Conservation (phyloP, 2,888 invertebrate species). For the Xestia xanthographa region DNA sequence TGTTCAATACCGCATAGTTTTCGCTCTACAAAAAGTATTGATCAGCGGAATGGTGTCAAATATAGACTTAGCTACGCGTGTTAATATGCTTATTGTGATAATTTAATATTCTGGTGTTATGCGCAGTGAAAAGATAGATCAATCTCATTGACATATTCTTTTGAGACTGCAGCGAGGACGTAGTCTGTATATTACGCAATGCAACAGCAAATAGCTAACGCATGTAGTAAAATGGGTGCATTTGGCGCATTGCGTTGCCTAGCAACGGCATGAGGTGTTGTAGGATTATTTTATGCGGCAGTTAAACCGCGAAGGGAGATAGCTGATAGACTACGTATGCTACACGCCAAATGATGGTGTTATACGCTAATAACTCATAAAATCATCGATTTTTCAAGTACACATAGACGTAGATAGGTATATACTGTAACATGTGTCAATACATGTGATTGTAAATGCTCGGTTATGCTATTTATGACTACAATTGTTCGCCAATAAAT, state of each 20-base stretch:
- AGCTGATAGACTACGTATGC: constrained; percentile 16
- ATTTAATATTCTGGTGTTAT: constrained; percentile 23
- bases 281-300: constrained; percentile 50
- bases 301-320: constrained; percentile 33
- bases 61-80: constrained; percentile 46
- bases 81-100: constrained; percentile 31
- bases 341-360: constrained; percentile 1
- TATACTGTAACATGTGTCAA: constrained; percentile 28
- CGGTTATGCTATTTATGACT: constrained; percentile 46
- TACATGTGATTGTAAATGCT: constrained; percentile 46
- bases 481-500: constrained; percentile 48
- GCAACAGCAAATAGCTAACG: constrained; percentile 65
- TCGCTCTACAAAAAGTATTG: constrained; percentile 74
- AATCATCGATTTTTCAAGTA: constrained; percentile 32
- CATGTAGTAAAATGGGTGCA: constrained; percentile 76
- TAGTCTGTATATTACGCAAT: constrained; percentile 65
- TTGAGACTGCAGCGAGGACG: constrained; percentile 25
- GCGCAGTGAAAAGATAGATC: constrained; percentile 26
- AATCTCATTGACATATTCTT: constrained; percentile 25
- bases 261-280: constrained; percentile 76
- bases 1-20: constrained; percentile 42
- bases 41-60: constrained; percentile 73
- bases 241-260: constrained; percentile 85
- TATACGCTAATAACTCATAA: constrained; percentile 29
- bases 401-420: constrained; percentile 9